A percentile compares a stretch with the other conserved stretches of the same genome.
Evolutionary conservation across 2,888 invertebrate genomes (phyloP).

Genomic region (Agelastica alni): DNA sequence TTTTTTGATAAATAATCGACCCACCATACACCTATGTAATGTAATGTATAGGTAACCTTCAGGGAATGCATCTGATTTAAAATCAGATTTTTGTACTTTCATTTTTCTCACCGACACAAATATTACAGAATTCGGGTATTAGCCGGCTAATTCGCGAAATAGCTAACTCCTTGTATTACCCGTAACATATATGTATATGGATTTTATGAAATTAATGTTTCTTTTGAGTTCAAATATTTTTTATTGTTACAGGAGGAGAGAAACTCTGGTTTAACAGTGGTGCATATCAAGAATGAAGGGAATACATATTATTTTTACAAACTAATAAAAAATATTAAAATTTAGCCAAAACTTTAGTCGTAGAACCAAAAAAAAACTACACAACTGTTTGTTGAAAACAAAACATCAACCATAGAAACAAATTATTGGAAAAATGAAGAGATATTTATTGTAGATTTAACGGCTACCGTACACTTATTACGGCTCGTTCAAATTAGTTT

Average conservation of each 20-base stretch:
- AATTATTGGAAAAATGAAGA: slow-evolving; percentile 10
- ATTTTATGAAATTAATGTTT: background rate
- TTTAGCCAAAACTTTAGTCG: slow-evolving; percentile 37
- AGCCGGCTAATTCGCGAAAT: no score
- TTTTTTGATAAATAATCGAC: no score
- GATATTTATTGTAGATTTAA: slow-evolving; percentile 34
- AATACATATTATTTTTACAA: slow-evolving; percentile 35
- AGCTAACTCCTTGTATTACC: no score
- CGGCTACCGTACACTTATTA: slow-evolving; percentile 48
- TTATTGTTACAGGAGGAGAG: slow-evolving; percentile 16
- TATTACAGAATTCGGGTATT: no score
- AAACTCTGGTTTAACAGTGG: slow-evolving; percentile 26
- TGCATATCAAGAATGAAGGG: slow-evolving; percentile 32
- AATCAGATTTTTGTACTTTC: no score
- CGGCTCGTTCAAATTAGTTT: slow-evolving; percentile 39
- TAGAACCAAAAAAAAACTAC: slow-evolving; percentile 42
- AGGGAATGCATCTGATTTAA: no score
- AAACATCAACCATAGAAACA: slow-evolving; percentile 21
- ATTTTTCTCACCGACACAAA: no score
- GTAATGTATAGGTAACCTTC: no score
- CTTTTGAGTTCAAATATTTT: background rate
- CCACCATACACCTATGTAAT: no score
- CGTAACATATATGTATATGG: no score
- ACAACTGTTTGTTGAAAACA: slow-evolving; percentile 40
- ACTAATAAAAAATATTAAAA: slow-evolving; percentile 25